Percentiles rank a stretch among this genome's conserved stretches.
These are phyloP conservation scores for Leptatherina wallacei DNA, from an alignment of 2,797 vertebrate species.

Conservation along the genomic window DNA sequence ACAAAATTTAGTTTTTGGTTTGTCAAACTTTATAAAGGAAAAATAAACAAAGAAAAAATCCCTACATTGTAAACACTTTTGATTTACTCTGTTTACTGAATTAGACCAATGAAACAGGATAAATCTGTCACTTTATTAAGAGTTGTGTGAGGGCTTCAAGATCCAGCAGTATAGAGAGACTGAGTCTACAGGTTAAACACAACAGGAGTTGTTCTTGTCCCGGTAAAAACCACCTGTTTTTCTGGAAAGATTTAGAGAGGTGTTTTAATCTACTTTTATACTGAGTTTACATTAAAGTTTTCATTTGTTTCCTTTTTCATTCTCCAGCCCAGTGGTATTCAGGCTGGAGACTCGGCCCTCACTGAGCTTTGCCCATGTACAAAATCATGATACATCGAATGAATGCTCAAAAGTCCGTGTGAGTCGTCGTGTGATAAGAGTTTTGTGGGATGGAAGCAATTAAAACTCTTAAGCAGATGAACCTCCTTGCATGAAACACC, in stretches of 20 bases:
- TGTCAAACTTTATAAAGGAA: slow-evolving; percentile 4
- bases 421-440: too few relatives aligned
- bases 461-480: too few relatives aligned
- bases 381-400: too few relatives aligned
- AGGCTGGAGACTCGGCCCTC: too few relatives aligned
- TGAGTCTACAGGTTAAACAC: background rate
- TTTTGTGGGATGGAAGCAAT: too few relatives aligned
- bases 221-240: too few relatives aligned
- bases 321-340: background rate
- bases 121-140: background rate
- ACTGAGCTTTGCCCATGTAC: too few relatives aligned
- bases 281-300: background rate
- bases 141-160: background rate
- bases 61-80: slow-evolving; percentile 10
- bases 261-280: background rate
- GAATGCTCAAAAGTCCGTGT: too few relatives aligned
- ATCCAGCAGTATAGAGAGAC: background rate
- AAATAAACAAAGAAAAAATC: background rate
- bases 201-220: background rate
- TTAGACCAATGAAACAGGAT: background rate
- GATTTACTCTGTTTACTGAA: background rate
- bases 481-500: too few relatives aligned
- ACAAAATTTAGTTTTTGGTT: slow-evolving; percentile 4
- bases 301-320: background rate
- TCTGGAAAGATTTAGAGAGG: too few relatives aligned